Conservation (phyloP, 2,113 vertebrate species). For the Cynocephalus volans region DNA sequence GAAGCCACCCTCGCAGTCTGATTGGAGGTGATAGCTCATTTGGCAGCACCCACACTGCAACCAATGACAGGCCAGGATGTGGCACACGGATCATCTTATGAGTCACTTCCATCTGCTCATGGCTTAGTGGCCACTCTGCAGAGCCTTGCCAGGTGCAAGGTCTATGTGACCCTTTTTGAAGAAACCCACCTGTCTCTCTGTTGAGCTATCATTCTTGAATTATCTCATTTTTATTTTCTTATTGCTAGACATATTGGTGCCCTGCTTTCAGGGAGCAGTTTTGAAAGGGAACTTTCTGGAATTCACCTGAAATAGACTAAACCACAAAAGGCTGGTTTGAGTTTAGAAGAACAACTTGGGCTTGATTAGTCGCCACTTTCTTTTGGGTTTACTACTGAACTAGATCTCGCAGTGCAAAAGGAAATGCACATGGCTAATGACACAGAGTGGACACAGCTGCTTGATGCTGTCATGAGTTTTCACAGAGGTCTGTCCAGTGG, state of each 20-base stretch:
- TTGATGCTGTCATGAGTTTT: not conserved
- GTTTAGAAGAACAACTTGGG: not conserved
- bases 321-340: not conserved
- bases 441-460: not conserved
- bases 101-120: not conserved
- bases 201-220: not conserved
- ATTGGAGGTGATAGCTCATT: not conserved
- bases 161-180: not conserved
- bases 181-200: not conserved
- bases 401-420: not conserved
- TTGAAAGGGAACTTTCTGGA: not conserved
- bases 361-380: not conserved
- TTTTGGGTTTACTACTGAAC: not conserved
- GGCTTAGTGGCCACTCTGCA: not conserved
- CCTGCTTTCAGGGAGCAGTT: not conserved
- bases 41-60: not conserved
- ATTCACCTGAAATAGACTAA: constrained; percentile 50
- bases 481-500: not conserved
- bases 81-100: not conserved
- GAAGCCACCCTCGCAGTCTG: not conserved
- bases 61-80: not conserved
- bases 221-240: not conserved
- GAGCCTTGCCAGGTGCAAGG: not conserved
- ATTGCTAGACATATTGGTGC: not conserved
- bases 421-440: not conserved